Evolutionary conservation across 1,140 invertebrate genomes (phyloP).

Genomic region (Whitmania pigra): DNA sequence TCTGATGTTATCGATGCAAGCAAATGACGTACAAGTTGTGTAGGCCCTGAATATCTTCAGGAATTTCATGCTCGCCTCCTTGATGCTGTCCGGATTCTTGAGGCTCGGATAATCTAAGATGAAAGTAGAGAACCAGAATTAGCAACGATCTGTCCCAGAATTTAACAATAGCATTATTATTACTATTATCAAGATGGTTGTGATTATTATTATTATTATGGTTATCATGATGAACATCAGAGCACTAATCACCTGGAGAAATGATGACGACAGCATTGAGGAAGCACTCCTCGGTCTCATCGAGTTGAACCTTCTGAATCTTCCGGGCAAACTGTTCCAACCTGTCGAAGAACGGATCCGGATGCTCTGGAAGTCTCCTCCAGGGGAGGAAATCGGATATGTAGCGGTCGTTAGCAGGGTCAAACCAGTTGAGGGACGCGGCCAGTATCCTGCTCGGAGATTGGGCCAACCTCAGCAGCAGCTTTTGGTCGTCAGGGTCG

Average conservation of each 20-base stretch:
- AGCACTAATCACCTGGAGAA: background rate
- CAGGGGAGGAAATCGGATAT: slow-evolving; percentile 10
- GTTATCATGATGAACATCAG: too few species aligned
- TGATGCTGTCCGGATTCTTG: background rate
- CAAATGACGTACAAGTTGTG: background rate
- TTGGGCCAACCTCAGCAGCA: slow-evolving; percentile 9
- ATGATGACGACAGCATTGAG: slow-evolving; percentile 15
- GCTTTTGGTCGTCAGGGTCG: slow-evolving; percentile 8
- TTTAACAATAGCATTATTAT: background rate
- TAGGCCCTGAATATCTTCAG: slow-evolving; percentile 2
- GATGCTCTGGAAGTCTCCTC: slow-evolving; percentile 8
- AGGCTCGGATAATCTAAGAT: slow-evolving; percentile 6
- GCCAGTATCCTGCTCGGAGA: slow-evolving; percentile 11
- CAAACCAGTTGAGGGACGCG: background rate
- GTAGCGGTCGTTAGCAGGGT: background rate
- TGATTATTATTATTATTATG: too few species aligned
- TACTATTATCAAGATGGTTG: too few species aligned
- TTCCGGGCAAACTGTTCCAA: slow-evolving; percentile 2
- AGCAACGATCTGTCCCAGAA: background rate
- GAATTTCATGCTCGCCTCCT: background rate
- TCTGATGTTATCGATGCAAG: background rate
- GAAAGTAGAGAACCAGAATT: background rate
- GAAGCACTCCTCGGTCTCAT: background rate
- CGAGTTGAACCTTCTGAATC: background rate
- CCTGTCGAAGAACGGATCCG: background rate